Evolutionary conservation across 2,113 vertebrate species (phyloP).

Genomic region (Azemiops feae): DNA sequence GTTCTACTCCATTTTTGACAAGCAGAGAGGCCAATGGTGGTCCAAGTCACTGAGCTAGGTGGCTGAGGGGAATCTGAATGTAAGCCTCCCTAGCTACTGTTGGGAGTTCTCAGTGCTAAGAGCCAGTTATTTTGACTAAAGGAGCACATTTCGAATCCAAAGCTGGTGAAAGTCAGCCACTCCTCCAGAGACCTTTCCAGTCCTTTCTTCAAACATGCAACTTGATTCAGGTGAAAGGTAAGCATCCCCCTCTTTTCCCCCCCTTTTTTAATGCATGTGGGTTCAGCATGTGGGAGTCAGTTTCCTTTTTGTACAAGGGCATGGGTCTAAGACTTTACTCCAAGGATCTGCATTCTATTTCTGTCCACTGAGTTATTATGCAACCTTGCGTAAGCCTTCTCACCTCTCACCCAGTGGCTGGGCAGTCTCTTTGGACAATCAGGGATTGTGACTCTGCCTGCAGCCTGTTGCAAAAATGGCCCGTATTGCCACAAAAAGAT

Average conservation of each 20-base stretch:
- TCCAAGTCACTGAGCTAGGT: background rate
- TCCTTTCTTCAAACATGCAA: background rate
- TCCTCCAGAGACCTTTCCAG: too few relatives aligned
- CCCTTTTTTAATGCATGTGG: background rate
- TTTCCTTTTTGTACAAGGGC: conserved; percentile 10
- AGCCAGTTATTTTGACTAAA: background rate
- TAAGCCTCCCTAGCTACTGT: background rate
- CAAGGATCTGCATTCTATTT: conserved; percentile 21
- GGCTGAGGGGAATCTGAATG: background rate
- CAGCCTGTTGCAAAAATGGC: background rate
- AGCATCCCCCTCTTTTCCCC: fast-evolving
- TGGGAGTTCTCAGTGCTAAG: background rate
- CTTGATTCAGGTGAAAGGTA: background rate
- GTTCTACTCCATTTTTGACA: background rate
- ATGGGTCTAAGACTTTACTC: background rate
- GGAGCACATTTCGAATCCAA: background rate
- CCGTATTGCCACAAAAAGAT: background rate
- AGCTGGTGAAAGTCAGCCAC: background rate
- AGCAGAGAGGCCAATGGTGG: background rate
- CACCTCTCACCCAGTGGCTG: conserved; percentile 23
- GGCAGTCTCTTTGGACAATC: conserved; percentile 11
- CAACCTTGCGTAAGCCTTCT: conserved; percentile 6
- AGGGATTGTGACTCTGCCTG: background rate
- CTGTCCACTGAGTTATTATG: background rate
- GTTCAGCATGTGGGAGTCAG: background rate